Conservation (phyloP, 1,140 invertebrate species). For the Andricus grossulariae region DNA sequence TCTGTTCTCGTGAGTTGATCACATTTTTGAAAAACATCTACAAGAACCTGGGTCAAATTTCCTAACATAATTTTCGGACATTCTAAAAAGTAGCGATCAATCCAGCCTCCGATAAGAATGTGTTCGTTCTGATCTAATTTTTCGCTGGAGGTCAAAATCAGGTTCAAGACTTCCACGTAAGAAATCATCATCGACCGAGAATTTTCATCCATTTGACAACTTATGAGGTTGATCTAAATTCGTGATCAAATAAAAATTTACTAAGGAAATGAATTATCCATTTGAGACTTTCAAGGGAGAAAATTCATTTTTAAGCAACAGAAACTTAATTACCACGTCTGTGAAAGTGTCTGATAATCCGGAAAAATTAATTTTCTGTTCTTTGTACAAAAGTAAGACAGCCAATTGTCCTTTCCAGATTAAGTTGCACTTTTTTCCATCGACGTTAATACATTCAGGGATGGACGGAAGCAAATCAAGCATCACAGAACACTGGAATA, state of each 20-base stretch:
- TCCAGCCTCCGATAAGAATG: constrained; percentile 70
- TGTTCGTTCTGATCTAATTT: constrained; percentile 65
- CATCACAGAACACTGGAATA: constrained; percentile 64
- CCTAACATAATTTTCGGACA: constrained; percentile 61
- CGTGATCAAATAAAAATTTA: constrained; percentile 16
- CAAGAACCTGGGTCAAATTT: constrained; percentile 59
- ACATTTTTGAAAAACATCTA: constrained; percentile 63
- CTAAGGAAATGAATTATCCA: neutral
- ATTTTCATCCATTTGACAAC: constrained; percentile 64
- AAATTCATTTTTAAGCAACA: constrained; percentile 5
- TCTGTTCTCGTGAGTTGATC: constrained; percentile 13
- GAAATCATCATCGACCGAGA: constrained; percentile 64
- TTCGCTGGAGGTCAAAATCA: constrained; percentile 61
- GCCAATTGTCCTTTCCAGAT: constrained; percentile 71
- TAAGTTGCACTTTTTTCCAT: constrained; percentile 56
- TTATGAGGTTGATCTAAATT: constrained; percentile 62
- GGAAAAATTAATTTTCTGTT: constrained; percentile 51
- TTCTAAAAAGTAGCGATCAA: constrained; percentile 67
- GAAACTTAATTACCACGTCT: constrained; percentile 49
- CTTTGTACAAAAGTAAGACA: constrained; percentile 65
- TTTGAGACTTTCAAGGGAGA: neutral
- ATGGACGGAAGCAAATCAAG: constrained; percentile 64
- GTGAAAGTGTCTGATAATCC: constrained; percentile 47
- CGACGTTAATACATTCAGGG: constrained; percentile 49
- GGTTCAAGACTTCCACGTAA: constrained; percentile 68